Percentiles rank a stretch among this genome's conserved stretches.
Evolutionary conservation across 1,140 invertebrate species (phyloP).

Genomic region (Meloidogyne hapla): DNA sequence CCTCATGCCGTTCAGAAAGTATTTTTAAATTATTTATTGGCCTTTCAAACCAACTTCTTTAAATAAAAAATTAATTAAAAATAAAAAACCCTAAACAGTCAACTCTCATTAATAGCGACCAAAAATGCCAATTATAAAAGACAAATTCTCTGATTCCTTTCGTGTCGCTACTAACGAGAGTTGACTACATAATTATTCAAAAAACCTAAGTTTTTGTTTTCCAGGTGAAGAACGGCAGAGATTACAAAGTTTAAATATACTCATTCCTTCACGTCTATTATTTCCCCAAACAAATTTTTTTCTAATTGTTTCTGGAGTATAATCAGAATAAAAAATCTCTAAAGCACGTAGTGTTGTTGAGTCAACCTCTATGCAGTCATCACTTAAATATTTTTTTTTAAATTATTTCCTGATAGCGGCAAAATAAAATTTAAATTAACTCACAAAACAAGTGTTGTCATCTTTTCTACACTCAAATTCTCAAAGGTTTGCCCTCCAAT

Average conservation of each 20-base stretch:
- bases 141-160: no score
- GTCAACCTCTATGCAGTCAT: slow-evolving; percentile 47
- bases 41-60: slow-evolving; percentile 55
- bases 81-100: no score
- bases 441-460: slow-evolving; percentile 39
- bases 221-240: slow-evolving; percentile 48
- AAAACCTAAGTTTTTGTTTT: slow-evolving; percentile 30
- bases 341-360: slow-evolving; percentile 38
- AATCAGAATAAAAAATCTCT: slow-evolving; percentile 51
- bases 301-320: slow-evolving; percentile 36
- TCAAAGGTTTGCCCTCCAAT: slow-evolving; percentile 37
- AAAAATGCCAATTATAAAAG: no score
- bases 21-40: slow-evolving; percentile 48
- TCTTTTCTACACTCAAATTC: slow-evolving; percentile 34
- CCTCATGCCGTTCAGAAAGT: slow-evolving; percentile 49
- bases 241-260: slow-evolving; percentile 53
- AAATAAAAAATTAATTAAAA: slow-evolving; percentile 5
- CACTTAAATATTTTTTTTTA: slow-evolving; percentile 36
- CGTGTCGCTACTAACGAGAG: no score
- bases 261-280: slow-evolving; percentile 37
- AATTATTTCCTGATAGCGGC: background rate
- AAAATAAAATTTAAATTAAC: background rate
- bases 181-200: background rate
- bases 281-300: slow-evolving; percentile 45
- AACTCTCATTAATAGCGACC: no score